Percentiles rank a stretch among this genome's conserved stretches.
Evolutionary conservation across 2,888 invertebrate species (phyloP).

Genomic region (Cecidostiba fungosa): DNA sequence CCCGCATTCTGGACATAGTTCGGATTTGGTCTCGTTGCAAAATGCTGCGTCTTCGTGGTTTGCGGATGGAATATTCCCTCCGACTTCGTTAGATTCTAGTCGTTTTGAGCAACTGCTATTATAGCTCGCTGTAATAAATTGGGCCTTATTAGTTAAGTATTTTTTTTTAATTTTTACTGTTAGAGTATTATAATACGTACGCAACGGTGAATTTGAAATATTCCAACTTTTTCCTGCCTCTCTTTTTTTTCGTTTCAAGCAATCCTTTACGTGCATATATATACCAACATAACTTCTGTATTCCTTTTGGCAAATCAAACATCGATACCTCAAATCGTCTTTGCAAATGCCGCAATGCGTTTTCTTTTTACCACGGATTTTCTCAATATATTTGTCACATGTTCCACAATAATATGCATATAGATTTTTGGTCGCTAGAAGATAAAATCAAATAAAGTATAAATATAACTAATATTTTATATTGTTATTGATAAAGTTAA

Average conservation of each 20-base stretch:
- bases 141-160: neutral
- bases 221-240: neutral
- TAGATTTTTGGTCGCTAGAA: neutral
- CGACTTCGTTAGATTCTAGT: neutral
- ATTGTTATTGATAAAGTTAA: neutral
- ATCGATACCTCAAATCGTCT: neutral
- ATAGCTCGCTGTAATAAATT: neutral
- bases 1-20: neutral
- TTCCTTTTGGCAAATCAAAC: neutral
- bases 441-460: neutral
- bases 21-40: neutral
- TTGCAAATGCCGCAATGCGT: neutral
- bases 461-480: neutral
- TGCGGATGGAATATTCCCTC: neutral
- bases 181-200: neutral
- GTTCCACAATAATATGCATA: neutral
- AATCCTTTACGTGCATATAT: neutral
- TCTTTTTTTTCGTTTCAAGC: neutral
- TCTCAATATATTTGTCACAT: neutral
- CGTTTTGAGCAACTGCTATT: neutral
- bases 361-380: neutral
- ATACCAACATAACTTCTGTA: neutral
- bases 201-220: neutral
- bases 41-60: too few relatives aligned
- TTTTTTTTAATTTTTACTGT: too few relatives aligned